Percentiles rank a stretch among this genome's conserved stretches.
These are phyloP conservation scores for Aleiodes leptofemur DNA, from an alignment of 2,888 invertebrate genomes.

Conservation along the genomic window DNA sequence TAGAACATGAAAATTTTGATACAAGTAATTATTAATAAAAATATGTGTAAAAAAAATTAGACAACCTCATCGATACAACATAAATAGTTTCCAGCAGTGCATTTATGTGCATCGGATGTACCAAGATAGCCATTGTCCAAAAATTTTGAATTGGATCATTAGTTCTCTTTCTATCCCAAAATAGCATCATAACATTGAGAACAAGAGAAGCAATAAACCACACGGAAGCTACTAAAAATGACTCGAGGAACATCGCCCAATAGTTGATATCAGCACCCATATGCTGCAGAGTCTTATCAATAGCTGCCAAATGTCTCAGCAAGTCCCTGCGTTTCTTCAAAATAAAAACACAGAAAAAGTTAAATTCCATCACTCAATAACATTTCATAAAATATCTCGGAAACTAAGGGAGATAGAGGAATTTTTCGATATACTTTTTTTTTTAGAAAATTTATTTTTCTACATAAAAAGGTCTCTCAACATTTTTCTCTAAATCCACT, in stretches of 20 bases:
- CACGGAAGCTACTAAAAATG: neutral
- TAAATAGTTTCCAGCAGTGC: neutral
- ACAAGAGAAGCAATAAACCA: slow-evolving; percentile 2
- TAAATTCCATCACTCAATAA: neutral
- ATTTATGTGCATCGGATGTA: slow-evolving; percentile 40
- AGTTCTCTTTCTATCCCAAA: neutral
- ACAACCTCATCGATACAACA: neutral
- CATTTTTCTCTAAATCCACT: neutral
- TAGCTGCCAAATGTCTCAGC: slow-evolving; percentile 13
- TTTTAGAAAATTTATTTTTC: neutral
- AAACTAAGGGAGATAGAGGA: too few relatives aligned
- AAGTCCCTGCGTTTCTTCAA: slow-evolving; percentile 15
- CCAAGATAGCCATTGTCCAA: slow-evolving; percentile 22
- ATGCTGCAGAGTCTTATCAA: slow-evolving; percentile 46
- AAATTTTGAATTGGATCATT: slow-evolving; percentile 5
- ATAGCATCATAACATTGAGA: neutral
- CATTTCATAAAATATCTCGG: too few relatives aligned
- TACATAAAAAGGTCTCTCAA: neutral
- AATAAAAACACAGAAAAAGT: slow-evolving; percentile 12
- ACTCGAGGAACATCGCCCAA: neutral
- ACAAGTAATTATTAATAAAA: too few relatives aligned
- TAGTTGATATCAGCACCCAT: slow-evolving; percentile 44
- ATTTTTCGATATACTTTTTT: too few relatives aligned
- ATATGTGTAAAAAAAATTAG: neutral
- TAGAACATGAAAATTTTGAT: too few relatives aligned